These are phyloP conservation scores for Hemibagrus wyckioides DNA, from an alignment of 2,113 vertebrate species.

Conservation along the genomic window DNA sequence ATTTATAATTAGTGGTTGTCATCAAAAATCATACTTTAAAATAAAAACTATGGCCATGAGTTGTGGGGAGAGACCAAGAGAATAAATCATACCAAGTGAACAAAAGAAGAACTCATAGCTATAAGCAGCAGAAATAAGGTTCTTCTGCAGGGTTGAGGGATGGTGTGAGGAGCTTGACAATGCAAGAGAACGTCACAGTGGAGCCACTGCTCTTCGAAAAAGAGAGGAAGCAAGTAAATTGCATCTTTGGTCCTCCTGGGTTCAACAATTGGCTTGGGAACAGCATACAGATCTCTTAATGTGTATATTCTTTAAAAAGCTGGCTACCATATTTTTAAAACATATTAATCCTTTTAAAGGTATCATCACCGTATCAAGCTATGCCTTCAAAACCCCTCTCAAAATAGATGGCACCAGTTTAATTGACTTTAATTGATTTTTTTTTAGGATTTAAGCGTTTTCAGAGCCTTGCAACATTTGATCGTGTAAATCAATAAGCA, in stretches of 20 bases:
- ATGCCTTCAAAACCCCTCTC: not conserved
- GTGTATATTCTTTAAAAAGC: not conserved
- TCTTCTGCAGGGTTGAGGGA: too few species aligned
- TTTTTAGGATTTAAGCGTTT: not conserved
- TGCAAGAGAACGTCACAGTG: not conserved
- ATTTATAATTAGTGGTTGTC: not conserved
- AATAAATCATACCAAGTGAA: too few species aligned
- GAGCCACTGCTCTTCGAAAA: not conserved
- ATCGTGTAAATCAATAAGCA: not conserved
- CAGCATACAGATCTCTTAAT: not conserved
- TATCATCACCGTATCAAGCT: not conserved
- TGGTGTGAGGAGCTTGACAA: too few species aligned
- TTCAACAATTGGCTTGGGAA: not conserved
- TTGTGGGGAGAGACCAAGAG: not conserved
- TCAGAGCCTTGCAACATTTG: not conserved
- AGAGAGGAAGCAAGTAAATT: not conserved
- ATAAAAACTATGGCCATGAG: not conserved
- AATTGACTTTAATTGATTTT: not conserved
- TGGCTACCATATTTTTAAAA: not conserved
- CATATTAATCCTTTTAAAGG: not conserved
- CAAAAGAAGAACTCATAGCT: too few species aligned
- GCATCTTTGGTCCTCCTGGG: not conserved
- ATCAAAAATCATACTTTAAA: not conserved
- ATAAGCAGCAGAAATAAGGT: not conserved
- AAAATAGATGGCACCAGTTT: not conserved